phyloP scores from a whole-genome alignment of 2,797 vertebrate genomes.

The Myotis findleyi region DNA sequence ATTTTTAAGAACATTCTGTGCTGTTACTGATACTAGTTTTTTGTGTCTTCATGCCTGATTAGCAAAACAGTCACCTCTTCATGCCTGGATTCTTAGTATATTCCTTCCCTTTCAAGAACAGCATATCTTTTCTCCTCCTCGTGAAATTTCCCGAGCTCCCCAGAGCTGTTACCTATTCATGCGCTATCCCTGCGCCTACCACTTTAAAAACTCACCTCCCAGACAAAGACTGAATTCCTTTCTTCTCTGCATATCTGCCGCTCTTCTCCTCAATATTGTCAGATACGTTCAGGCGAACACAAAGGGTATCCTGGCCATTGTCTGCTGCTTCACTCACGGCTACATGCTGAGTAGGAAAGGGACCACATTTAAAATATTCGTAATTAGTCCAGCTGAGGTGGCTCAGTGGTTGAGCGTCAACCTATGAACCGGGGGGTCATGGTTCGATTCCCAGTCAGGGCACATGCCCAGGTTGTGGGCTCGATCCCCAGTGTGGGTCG shows the following conservation, averaged over 20 bases:
- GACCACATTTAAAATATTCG: neutral
- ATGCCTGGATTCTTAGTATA: neutral
- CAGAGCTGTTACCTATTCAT: neutral
- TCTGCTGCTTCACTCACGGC: constrained; percentile 35
- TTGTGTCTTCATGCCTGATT: neutral
- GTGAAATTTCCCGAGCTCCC: neutral
- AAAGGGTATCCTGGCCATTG: constrained; percentile 12
- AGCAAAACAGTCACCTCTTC: constrained; percentile 1
- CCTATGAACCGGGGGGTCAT: no score
- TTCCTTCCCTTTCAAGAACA: constrained; percentile 20
- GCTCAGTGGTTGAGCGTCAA: no score
- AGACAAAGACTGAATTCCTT: constrained; percentile 10
- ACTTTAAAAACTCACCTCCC: constrained; percentile 24
- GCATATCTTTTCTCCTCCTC: neutral
- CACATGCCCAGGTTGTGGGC: no score
- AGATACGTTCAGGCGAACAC: constrained; percentile 23
- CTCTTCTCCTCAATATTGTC: constrained; percentile 19
- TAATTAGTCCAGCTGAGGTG: neutral
- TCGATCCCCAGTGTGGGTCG: no score
- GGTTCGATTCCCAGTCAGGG: no score
- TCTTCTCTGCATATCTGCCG: neutral
- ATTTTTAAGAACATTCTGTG: neutral
- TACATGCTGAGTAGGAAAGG: constrained; percentile 34
- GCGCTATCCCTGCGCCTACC: neutral
- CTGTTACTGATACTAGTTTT: neutral